Evolutionary conservation across 2,113 vertebrate genomes (phyloP).

Genomic region (Empidonax traillii): DNA sequence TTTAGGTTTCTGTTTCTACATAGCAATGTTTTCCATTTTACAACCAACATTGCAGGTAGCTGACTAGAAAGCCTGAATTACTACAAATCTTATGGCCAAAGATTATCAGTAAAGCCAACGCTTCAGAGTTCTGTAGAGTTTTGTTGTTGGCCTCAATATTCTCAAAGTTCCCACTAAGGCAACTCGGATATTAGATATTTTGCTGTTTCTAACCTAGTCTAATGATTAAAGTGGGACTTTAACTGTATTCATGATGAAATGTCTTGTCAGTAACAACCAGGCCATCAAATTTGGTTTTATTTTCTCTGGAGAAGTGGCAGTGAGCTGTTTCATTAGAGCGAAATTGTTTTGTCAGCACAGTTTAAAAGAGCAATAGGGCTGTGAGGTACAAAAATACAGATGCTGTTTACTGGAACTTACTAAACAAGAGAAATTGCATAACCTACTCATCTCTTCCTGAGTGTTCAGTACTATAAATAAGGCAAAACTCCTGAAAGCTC

Average conservation of each 20-base stretch:
- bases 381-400: background rate
- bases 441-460: background rate
- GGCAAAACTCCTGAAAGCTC: background rate
- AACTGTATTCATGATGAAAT: background rate
- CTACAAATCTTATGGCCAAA: background rate
- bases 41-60: background rate
- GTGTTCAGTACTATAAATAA: background rate
- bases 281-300: constrained; percentile 30
- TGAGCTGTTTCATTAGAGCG: background rate
- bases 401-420: background rate
- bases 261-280: background rate
- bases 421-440: background rate
- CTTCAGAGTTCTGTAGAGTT: background rate
- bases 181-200: background rate
- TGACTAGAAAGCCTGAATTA: background rate
- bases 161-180: background rate
- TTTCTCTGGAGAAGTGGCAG: constrained; percentile 2
- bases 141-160: background rate
- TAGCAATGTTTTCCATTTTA: background rate
- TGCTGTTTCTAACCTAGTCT: background rate
- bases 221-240: background rate
- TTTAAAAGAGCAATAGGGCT: background rate
- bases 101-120: background rate
- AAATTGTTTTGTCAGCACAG: constrained; percentile 43
- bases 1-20: background rate